A percentile compares a stretch with the other conserved stretches of the same genome.
These are phyloP conservation scores for Hyles euphorbiae DNA, from an alignment of 1,140 invertebrate genomes.

Conservation along the genomic window DNA sequence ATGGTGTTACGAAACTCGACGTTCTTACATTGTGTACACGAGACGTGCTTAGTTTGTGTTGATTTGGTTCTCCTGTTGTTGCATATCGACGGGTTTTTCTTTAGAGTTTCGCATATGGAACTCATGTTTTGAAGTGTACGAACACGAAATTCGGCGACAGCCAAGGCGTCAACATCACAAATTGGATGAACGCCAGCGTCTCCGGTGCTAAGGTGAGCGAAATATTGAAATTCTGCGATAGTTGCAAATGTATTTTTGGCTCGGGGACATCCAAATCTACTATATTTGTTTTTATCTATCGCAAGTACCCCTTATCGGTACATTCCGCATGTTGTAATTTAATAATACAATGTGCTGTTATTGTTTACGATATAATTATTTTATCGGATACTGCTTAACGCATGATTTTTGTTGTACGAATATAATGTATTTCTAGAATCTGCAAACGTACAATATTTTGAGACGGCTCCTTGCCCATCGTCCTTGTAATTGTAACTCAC, in stretches of 20 bases:
- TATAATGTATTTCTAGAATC: no score
- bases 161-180: slow-evolving; percentile 48
- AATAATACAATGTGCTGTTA: slow-evolving; percentile 33
- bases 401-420: no score
- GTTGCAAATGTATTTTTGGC: slow-evolving; percentile 26
- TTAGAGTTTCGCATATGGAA: slow-evolving; percentile 29
- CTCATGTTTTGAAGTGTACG: slow-evolving; percentile 36
- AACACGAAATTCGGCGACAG: slow-evolving; percentile 55
- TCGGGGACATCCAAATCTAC: slow-evolving; percentile 10
- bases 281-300: slow-evolving; percentile 25
- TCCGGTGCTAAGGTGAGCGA: slow-evolving; percentile 62
- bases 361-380: slow-evolving; percentile 32
- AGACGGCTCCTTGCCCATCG: no score
- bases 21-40: slow-evolving; percentile 40
- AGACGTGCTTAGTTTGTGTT: slow-evolving; percentile 31
- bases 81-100: slow-evolving; percentile 24
- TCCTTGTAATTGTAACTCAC: no score
- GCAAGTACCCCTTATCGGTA: slow-evolving; percentile 30
- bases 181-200: slow-evolving; percentile 70
- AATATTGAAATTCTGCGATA: slow-evolving; percentile 31
- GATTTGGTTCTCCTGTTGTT: slow-evolving; percentile 31
- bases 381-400: slow-evolving; percentile 23
- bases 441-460: no score
- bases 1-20: slow-evolving; percentile 45
- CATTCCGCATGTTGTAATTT: slow-evolving; percentile 31